These are phyloP conservation scores for Ochropleura leucogaster DNA, from an alignment of 2,888 invertebrate genomes.

Conservation along the genomic window DNA sequence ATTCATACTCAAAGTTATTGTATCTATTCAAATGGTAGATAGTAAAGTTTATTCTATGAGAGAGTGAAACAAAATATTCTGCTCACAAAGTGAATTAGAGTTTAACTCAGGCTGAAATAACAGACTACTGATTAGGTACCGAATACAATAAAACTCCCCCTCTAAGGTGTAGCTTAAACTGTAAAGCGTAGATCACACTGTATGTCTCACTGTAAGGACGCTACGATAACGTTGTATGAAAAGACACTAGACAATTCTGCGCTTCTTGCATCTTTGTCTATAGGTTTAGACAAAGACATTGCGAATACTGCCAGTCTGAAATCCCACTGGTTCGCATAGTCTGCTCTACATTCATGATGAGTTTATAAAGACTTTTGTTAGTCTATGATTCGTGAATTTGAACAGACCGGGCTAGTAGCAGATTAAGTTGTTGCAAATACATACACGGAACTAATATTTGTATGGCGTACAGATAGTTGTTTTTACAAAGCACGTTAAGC, in stretches of 20 bases:
- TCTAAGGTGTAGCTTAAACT: constrained; percentile 10
- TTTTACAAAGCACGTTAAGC: too few species aligned
- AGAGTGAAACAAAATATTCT: constrained; percentile 12
- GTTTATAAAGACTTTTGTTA: not conserved
- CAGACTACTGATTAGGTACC: constrained; percentile 26
- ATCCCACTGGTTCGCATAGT: not conserved
- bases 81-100: constrained; percentile 4
- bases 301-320: not conserved
- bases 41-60: not conserved
- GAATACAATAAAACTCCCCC: constrained; percentile 14
- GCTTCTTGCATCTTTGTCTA: not conserved
- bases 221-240: not conserved
- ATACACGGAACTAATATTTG: too few species aligned
- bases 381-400: not conserved
- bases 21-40: not conserved
- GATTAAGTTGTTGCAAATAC: not conserved
- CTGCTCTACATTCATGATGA: not conserved
- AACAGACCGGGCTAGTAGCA: not conserved
- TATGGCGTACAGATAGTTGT: too few species aligned
- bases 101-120: constrained; percentile 24
- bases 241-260: not conserved
- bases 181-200: constrained; percentile 6
- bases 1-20: not conserved
- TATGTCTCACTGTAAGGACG: not conserved
- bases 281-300: not conserved